Evolutionary conservation across 2,888 invertebrate genomes (phyloP), one percentile per base, ranked within the genome.

Genomic region (Xestia xanthographa): DNA sequence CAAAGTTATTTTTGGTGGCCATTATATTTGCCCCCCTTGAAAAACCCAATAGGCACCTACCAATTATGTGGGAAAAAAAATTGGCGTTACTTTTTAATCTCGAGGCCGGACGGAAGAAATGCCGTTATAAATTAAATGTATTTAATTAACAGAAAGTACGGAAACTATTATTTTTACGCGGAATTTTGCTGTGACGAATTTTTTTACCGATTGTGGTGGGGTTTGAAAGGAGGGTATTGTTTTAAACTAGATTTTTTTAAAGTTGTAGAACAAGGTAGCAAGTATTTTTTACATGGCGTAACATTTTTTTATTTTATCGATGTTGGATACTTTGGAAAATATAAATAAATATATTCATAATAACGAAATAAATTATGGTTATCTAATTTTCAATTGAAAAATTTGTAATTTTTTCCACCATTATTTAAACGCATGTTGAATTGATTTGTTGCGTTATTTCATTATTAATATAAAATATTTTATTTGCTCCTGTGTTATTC

Each of bases 21-120:
- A n/a, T n/a, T n/a, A n/a, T n/a, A n/a, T n/a, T n/a, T n/a, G n/a
- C n/a, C n/a, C n/a, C n/a, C n/a, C n/a, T n/a, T n/a, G 12, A 56
- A n/a, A 70, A 34, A 26, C 20, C 26, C 38, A 65, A 45, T 38
- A 5, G 2, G 14, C 29, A 45, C 53, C 29, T 58, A 53, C 53
- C 29, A 29, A 34, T 9, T 77, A 72, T 69, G 45, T 43, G 12
- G 17, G 0, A 38, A 20, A 14, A 20, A 12, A 38, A 50, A 69
- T 77, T 80, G 76, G 66, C 8, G 9, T 6, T 4, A 80, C 45
- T 62, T 66, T 62, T 22, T n/a, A 34, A 34, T 29, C 22, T 9
- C 38, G 69, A 78, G 78, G 81, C 26, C 17, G 45, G 5, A 22
- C 67, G 60, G 68, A 78, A 81, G 78, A 84, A 76, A 81, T 75